phyloP scores from a whole-genome alignment of 2,113 vertebrate genomes.

The Pimephales promelas region DNA sequence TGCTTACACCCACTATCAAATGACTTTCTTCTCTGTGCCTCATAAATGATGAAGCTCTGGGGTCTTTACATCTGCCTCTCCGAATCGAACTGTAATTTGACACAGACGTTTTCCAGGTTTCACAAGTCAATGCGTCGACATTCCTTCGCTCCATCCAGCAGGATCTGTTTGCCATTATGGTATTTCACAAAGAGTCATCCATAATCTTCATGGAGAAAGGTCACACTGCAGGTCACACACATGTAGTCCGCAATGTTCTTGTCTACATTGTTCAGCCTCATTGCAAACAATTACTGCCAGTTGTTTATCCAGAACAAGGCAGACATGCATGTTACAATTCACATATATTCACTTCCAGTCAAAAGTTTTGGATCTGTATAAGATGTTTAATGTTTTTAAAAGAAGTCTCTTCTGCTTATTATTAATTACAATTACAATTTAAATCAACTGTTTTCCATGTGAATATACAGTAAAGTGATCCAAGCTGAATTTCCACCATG shows the following conservation, averaged over 20 bases:
- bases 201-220: constrained; percentile 11
- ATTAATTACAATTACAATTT: too few species aligned
- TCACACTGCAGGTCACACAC: neutral
- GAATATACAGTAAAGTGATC: too few species aligned
- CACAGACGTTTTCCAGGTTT: constrained; percentile 39
- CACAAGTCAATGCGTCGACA: neutral
- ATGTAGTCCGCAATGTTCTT: neutral
- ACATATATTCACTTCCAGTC: too few species aligned
- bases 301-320: neutral
- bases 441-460: too few species aligned
- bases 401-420: too few species aligned
- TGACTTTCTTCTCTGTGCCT: neutral
- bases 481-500: too few species aligned
- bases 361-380: too few species aligned
- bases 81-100: constrained; percentile 19
- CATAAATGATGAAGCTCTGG: constrained; percentile 20
- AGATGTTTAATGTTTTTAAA: too few species aligned
- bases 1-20: neutral
- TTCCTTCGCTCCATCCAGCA: constrained; percentile 12
- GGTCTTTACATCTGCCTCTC: constrained; percentile 14
- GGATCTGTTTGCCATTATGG: constrained; percentile 50
- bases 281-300: constrained; percentile 11
- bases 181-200: constrained; percentile 1
- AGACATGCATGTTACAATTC: neutral
- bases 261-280: neutral